Conservation (phyloP, 1,140 invertebrate species). For the Diabrotica virgifera region DNA sequence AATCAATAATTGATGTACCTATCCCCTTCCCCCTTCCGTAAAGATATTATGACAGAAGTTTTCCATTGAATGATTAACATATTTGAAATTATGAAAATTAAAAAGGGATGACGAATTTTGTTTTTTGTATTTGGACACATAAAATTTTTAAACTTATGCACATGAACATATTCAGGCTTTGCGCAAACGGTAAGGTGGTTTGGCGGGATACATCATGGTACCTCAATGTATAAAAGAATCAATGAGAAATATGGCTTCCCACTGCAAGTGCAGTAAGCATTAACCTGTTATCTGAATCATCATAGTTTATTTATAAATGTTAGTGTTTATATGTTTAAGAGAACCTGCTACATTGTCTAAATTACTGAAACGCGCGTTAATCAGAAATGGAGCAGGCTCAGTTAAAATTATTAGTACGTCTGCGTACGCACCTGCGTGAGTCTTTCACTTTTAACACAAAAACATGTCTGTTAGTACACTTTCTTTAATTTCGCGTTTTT, state of each 20-base stretch:
- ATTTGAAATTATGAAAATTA: neutral
- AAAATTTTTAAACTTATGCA: constrained; percentile 43
- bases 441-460: constrained; percentile 49
- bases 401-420: constrained; percentile 76
- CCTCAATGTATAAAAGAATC: neutral
- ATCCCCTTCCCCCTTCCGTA: constrained; percentile 35
- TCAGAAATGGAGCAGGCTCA: constrained; percentile 69
- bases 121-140: constrained; percentile 25
- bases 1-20: constrained; percentile 45
- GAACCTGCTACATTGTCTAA: neutral
- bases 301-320: neutral
- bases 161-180: constrained; percentile 41
- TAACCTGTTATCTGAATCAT: neutral
- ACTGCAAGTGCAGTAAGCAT: neutral
- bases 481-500: constrained; percentile 35
- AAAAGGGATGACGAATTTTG: neutral
- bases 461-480: constrained; percentile 42
- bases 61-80: constrained; percentile 13
- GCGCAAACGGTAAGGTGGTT: constrained; percentile 40
- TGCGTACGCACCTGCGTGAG: constrained; percentile 89
- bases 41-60: constrained; percentile 21
- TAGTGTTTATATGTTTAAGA: neutral
- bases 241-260: constrained; percentile 28
- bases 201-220: constrained; percentile 38
- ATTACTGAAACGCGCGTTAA: constrained; percentile 44